Evolutionary conservation across 2,113 vertebrate genomes (phyloP), one percentile per base, ranked within the genome.

Genomic region (Ctenodactylus gundi): DNA sequence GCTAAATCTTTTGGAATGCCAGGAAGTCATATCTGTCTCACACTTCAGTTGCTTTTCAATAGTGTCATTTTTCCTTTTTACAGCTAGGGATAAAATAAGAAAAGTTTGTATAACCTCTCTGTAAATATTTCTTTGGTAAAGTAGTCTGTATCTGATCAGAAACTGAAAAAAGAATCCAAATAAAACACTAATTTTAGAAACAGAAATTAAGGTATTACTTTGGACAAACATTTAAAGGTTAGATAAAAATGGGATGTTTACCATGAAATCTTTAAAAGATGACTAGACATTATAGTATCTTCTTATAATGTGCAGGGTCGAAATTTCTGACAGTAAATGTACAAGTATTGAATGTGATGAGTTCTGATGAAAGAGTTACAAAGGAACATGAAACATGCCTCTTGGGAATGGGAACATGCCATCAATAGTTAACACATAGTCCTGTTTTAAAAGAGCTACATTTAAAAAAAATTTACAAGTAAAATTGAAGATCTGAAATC

Each of bases 21-120:
- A 68, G 51, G 62, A 96, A 90, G 23, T 75, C 72, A 68, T 58
- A 41, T 73, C 60, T 80, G n/a, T 53, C 29, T 94, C 57, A 49
- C 39, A 81, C 6, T 89, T 87, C 4, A 21, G 11, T 93, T 58
- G 58, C 14, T 51, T 94, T 96, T 85, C 23, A 75, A 6, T 84
- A 62, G n/a, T 84, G 92, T 90, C n/a, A n/a, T 17, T 72, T 4
- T 77, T 29, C 55, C 11, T 76, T 95, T 70, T 83, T 88, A 65
- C 1, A 60, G 36, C 7, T 85, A 44, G 62, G 62, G 36, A 77
- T 64, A 41, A 23, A 80, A 76, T 18, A 90, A 57, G 17, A 41
- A 20, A 14, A 70, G 39, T 49, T 70, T 58, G 51, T 85, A 65
- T 4, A 80, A n/a, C 3, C 1, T 75, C 13, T 41, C 27, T n/a